Percentiles rank a stretch among this genome's conserved stretches.
phyloP scores from a whole-genome alignment of 2,113 vertebrate species.

The Phrynosoma blainvillii region DNA sequence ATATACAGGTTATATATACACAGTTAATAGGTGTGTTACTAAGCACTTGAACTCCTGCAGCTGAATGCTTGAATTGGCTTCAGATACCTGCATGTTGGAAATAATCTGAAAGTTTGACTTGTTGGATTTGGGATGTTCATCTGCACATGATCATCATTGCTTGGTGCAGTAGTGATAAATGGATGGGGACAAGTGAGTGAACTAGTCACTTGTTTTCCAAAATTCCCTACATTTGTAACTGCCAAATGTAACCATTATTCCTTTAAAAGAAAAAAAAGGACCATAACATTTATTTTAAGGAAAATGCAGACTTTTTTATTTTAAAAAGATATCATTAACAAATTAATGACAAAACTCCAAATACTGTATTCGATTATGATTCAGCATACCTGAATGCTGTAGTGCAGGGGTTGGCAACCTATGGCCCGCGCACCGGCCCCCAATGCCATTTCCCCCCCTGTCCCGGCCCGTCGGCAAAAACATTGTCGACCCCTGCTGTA shows the following conservation, averaged over 20 bases:
- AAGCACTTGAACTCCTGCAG: no score
- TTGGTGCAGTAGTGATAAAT: constrained; percentile 12
- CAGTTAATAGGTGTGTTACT: no score
- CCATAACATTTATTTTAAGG: background rate
- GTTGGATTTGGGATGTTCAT: background rate
- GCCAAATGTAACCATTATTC: background rate
- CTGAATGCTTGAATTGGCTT: background rate
- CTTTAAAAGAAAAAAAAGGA: background rate
- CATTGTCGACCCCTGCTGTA: no score
- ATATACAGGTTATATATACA: no score
- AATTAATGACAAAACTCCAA: constrained; percentile 43
- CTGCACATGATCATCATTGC: background rate
- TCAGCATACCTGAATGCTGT: no score
- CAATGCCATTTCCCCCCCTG: no score
- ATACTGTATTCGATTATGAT: constrained; percentile 17
- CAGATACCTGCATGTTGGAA: no score
- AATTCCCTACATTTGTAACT: background rate
- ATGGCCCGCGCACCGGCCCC: no score
- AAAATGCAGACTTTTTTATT: background rate
- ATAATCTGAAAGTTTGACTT: constrained; percentile 13
- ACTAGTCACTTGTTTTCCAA: background rate
- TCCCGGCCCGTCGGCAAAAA: no score
- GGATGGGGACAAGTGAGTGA: constrained; percentile 16
- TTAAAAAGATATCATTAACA: constrained; percentile 20
- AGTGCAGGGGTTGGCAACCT: no score